Evolutionary conservation across 2,113 vertebrate genomes (phyloP).

Genomic region (Nibea coibor): DNA sequence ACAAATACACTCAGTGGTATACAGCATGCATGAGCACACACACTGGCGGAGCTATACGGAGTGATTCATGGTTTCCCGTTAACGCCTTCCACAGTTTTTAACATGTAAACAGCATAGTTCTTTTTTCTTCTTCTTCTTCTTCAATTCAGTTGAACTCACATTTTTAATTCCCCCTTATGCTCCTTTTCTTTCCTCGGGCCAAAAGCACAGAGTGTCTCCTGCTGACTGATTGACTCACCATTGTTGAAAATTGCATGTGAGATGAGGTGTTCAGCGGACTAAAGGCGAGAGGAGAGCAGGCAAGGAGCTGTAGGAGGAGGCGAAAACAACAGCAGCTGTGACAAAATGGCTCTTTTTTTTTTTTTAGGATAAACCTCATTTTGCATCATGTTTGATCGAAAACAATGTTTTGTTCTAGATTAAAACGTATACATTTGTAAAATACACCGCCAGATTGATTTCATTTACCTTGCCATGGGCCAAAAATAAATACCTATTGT

Average conservation of each 20-base stretch:
- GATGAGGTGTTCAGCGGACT: conserved; percentile 8
- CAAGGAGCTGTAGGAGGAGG: background rate
- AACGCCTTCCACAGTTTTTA: background rate
- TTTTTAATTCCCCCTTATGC: conserved; percentile 8
- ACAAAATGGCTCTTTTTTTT: background rate
- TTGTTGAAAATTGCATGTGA: conserved; percentile 12
- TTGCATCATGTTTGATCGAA: background rate
- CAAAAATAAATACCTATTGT: no score
- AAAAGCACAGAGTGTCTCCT: background rate
- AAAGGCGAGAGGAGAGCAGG: background rate
- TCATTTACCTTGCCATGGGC: no score
- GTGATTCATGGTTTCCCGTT: conserved; percentile 22
- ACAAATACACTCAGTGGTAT: background rate
- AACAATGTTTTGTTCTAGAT: background rate
- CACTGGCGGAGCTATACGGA: background rate
- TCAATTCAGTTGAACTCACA: background rate
- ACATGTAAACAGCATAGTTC: conserved; percentile 12
- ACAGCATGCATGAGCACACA: conserved; percentile 26
- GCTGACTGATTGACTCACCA: conserved; percentile 1
- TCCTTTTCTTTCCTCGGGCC: background rate
- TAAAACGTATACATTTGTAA: background rate
- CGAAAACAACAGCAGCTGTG: background rate
- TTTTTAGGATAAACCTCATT: conserved; percentile 2
- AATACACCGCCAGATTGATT: no score
- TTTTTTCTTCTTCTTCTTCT: background rate